Conservation (phyloP, 2,888 invertebrate genomes). For the Micoletzkya japonica region DNA sequence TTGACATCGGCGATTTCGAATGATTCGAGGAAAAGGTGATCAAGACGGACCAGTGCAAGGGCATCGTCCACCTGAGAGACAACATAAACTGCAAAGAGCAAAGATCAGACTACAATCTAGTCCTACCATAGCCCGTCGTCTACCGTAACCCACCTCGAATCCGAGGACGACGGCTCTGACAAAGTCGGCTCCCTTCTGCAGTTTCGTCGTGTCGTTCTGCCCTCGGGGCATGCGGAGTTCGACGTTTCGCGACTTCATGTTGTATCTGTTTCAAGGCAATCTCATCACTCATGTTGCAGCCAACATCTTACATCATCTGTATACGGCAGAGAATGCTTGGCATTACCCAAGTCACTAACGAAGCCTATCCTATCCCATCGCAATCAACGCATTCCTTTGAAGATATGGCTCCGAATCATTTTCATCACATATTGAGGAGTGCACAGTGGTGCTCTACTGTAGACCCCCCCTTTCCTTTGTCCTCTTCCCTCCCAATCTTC, state of each 20-base stretch:
- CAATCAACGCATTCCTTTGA: no score
- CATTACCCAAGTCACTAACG: no score
- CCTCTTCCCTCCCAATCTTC: not conserved
- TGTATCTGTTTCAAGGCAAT: constrained; percentile 79
- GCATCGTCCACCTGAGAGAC: constrained; percentile 73
- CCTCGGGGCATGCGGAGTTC: constrained; percentile 76
- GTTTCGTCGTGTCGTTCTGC: constrained; percentile 77
- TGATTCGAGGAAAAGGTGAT: constrained; percentile 93
- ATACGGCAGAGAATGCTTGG: no score
- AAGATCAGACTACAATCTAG: not conserved
- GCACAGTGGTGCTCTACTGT: not conserved
- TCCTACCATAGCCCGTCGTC: not conserved
- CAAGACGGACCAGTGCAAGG: constrained; percentile 86
- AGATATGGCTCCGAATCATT: no score
- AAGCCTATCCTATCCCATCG: no score
- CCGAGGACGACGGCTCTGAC: constrained; percentile 92
- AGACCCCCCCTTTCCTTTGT: not conserved
- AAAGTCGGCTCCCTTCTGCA: constrained; percentile 83
- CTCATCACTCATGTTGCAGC: not conserved
- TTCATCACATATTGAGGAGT: no score
- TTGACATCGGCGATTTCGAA: constrained; percentile 74
- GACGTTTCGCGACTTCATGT: constrained; percentile 85
- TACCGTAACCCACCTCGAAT: constrained; percentile 75
- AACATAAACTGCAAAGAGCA: not conserved
- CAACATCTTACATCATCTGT: no score